phyloP scores from a whole-genome alignment of 2,797 vertebrate species.

The Ataeniobius toweri region DNA sequence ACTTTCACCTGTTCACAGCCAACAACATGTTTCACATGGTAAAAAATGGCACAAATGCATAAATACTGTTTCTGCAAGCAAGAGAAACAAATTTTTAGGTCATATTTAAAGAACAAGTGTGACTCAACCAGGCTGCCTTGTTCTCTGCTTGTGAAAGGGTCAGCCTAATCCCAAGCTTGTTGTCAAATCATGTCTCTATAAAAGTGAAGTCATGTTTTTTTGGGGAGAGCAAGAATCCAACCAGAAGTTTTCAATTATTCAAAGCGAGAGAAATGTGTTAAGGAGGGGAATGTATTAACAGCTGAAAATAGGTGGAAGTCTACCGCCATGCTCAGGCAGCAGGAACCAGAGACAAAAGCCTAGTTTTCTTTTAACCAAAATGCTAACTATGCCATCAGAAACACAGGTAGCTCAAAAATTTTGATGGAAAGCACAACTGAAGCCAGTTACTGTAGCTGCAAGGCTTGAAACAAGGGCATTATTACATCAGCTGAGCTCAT shows the following conservation, averaged over 20 bases:
- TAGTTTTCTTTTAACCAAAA: slow-evolving; percentile 33
- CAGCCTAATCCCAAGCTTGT: slow-evolving; percentile 56
- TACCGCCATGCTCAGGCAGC: slow-evolving; percentile 26
- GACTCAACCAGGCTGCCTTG: slow-evolving; percentile 49
- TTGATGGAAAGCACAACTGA: slow-evolving; percentile 1
- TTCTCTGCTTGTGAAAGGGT: slow-evolving; percentile 36
- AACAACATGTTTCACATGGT: slow-evolving; percentile 20
- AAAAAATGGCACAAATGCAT: slow-evolving; percentile 32
- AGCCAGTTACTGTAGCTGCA: neutral
- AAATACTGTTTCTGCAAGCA: slow-evolving; percentile 27
- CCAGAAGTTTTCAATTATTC: slow-evolving; percentile 69
- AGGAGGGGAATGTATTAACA: slow-evolving; percentile 42
- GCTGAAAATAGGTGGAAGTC: slow-evolving; percentile 58
- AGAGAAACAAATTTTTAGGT: slow-evolving; percentile 31
- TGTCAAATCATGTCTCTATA: slow-evolving; percentile 64
- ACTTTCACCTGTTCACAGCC: slow-evolving; percentile 37
- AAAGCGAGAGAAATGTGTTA: slow-evolving; percentile 41
- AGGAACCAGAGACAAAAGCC: slow-evolving; percentile 37
- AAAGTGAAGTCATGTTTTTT: slow-evolving; percentile 72
- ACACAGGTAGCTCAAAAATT: slow-evolving; percentile 31
- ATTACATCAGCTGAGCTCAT: slow-evolving; percentile 18
- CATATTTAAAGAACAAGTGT: slow-evolving; percentile 48
- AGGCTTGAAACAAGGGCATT: slow-evolving; percentile 36
- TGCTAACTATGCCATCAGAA: slow-evolving; percentile 19
- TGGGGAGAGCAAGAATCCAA: slow-evolving; percentile 42